Percentiles rank a stretch among this genome's conserved stretches.
These are phyloP conservation scores for Endomychus coccineus DNA, from an alignment of 2,888 invertebrate genomes.

Conservation along the genomic window DNA sequence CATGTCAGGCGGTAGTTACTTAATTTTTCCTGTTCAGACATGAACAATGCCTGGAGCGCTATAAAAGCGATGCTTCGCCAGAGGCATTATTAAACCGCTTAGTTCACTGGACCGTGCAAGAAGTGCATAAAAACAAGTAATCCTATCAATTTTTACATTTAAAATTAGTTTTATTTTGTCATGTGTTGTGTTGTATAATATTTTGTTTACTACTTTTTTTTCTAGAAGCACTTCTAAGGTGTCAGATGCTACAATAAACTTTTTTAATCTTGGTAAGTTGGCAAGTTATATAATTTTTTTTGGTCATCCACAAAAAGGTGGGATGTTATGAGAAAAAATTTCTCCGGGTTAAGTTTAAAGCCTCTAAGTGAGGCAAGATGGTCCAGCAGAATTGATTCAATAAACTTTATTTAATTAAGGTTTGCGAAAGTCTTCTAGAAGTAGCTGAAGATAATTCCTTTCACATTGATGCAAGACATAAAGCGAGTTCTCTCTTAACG, in stretches of 20 bases:
- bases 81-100: not conserved
- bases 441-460: slow-evolving; percentile 4
- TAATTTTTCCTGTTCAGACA: slow-evolving; percentile 9
- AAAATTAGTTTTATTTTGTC: too few relatives aligned
- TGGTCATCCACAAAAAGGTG: too few relatives aligned
- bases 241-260: too few relatives aligned
- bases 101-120: not conserved
- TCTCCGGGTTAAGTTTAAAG: too few relatives aligned
- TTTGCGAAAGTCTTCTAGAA: slow-evolving; percentile 2
- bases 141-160: too few relatives aligned
- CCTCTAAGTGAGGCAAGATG: too few relatives aligned
- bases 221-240: too few relatives aligned
- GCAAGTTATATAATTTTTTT: too few relatives aligned
- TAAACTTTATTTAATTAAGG: slow-evolving; percentile 5
- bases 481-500: slow-evolving; percentile 3
- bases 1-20: slow-evolving; percentile 9
- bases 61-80: slow-evolving; percentile 7
- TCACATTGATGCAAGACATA: slow-evolving; percentile 5
- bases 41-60: slow-evolving; percentile 6
- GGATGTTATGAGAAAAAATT: too few relatives aligned
- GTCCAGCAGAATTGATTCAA: slow-evolving; percentile 3
- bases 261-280: too few relatives aligned
- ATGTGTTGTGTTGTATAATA: slow-evolving; percentile 3
- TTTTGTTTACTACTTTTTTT: slow-evolving; percentile 1
- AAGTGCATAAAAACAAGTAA: too few relatives aligned